Percentiles rank a stretch among this genome's conserved stretches.
Evolutionary conservation across 2,797 vertebrate species (phyloP).

Genomic region (Potorous gilbertii): DNA sequence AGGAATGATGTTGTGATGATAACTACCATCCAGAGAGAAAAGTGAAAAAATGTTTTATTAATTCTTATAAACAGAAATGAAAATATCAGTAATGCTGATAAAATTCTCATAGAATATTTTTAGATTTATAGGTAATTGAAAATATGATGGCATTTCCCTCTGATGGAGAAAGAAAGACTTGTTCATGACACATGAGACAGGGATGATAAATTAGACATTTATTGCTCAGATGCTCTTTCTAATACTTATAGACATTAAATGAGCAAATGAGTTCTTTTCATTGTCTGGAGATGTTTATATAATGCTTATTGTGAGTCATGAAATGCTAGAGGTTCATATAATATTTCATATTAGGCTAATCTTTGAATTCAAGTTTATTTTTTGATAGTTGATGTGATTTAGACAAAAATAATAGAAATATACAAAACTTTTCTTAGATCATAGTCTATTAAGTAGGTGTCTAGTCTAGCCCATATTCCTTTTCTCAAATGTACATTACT

Average conservation of each 20-base stretch:
- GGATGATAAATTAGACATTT: background rate
- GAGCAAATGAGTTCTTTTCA: background rate
- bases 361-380: background rate
- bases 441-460: background rate
- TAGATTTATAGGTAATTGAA: conserved; percentile 25
- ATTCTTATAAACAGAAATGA: conserved; percentile 3
- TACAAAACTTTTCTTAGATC: background rate
- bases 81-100: background rate
- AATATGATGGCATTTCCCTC: background rate
- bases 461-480: background rate
- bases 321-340: background rate
- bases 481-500: background rate
- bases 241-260: background rate
- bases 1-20: background rate
- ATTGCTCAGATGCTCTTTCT: background rate
- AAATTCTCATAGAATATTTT: conserved; percentile 37
- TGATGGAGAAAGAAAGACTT: background rate
- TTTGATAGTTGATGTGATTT: background rate
- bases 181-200: background rate
- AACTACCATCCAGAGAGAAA: background rate
- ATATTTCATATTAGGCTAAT: background rate
- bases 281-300: background rate
- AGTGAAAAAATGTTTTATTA: background rate
- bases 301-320: background rate
- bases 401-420: background rate